Conservation (phyloP, 2,797 vertebrate genomes). For the Podarcis siculus region DNA sequence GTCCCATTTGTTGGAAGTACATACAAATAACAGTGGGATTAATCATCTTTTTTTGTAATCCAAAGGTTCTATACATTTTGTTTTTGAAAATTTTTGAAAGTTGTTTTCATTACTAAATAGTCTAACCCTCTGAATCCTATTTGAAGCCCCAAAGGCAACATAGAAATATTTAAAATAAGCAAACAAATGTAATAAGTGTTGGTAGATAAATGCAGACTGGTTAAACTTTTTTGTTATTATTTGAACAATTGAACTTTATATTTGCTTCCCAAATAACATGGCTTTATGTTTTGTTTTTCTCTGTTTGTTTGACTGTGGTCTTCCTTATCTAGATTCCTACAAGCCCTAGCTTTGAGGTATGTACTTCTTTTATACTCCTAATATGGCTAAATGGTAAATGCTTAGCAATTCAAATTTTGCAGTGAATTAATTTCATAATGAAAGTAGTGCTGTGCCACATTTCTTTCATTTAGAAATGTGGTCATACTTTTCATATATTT, state of each 20-base stretch:
- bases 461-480: background rate
- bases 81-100: background rate
- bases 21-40: background rate
- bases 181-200: background rate
- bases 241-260: conserved; percentile 25
- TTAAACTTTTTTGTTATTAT: background rate
- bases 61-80: background rate
- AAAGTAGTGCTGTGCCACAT: background rate
- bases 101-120: background rate
- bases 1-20: background rate
- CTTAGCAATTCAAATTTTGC: conserved; percentile 3
- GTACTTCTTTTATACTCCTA: conserved; percentile 64
- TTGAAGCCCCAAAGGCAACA: background rate
- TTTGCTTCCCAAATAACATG: conserved; percentile 68
- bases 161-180: background rate
- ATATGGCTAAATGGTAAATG: background rate
- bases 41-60: background rate
- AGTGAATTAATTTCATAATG: background rate
- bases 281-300: conserved; percentile 61
- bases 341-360: conserved; percentile 92
- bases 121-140: background rate
- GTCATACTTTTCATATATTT: background rate
- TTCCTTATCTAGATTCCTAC: conserved; percentile 85
- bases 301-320: conserved; percentile 62
- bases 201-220: background rate